phyloP scores from a whole-genome alignment of 92 coral and sea anemone species.

The Epizoanthus stellaris region DNA sequence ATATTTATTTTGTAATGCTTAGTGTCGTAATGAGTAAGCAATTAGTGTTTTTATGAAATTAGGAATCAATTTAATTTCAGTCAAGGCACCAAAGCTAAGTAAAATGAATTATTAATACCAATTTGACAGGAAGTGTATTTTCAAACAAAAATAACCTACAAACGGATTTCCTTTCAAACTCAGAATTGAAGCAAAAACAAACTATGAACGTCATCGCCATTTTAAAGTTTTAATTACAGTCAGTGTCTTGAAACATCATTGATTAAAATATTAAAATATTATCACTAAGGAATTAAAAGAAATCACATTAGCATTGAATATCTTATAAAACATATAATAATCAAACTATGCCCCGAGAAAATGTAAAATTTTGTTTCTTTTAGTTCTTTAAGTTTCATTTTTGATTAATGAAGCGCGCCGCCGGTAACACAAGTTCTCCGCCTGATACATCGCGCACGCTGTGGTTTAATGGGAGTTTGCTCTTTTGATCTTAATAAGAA shows the following conservation, averaged over 20 bases:
- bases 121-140: conserved; percentile 80
- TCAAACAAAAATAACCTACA: conserved; percentile 67
- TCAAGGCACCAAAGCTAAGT: conserved; percentile 74
- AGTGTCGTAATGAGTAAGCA: conserved; percentile 79
- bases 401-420: conserved; percentile 2
- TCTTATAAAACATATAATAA: conserved; percentile 25
- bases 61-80: conserved; percentile 89
- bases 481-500: conserved; percentile 72
- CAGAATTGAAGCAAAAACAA: conserved; percentile 69
- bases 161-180: conserved; percentile 77
- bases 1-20: conserved; percentile 72
- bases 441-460: conserved; percentile 24
- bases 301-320: conserved; percentile 55
- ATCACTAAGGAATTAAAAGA: conserved; percentile 64
- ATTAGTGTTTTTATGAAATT: conserved; percentile 91
- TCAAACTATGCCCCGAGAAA: conserved; percentile 37
- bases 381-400: conserved; percentile 34
- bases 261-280: conserved; percentile 83
- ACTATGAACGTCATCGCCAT: conserved; percentile 56
- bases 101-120: conserved; percentile 72
- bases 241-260: conserved; percentile 64
- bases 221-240: conserved; percentile 89
- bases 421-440: neutral
- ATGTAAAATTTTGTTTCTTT: conserved; percentile 31
- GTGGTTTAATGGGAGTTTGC: conserved; percentile 57